Percentiles rank a stretch among this genome's conserved stretches.
phyloP scores from a whole-genome alignment of 2,113 vertebrate species.

The Upupa epops region DNA sequence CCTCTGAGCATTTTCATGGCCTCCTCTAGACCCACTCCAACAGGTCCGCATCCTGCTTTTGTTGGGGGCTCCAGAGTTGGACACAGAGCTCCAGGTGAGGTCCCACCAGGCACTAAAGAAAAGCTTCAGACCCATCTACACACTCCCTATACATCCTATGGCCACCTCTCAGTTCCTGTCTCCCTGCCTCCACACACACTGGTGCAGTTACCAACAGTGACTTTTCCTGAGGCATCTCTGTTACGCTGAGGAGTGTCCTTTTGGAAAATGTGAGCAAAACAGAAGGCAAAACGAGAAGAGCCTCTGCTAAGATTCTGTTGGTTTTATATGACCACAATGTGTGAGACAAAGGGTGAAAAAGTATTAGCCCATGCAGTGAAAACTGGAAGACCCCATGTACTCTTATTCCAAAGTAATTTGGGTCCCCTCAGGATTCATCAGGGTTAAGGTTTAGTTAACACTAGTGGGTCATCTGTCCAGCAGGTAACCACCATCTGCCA shows the following conservation, averaged over 20 bases:
- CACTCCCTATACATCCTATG: background rate
- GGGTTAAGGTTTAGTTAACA: rapidly evolving
- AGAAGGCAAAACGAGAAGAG: background rate
- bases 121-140: background rate
- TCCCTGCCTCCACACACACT: background rate
- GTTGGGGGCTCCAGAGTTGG: no score
- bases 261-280: background rate
- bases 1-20: no score
- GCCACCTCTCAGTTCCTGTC: background rate
- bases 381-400: background rate
- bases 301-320: background rate
- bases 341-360: background rate
- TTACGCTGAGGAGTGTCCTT: background rate
- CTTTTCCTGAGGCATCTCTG: background rate
- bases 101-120: background rate
- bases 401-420: background rate
- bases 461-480: background rate
- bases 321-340: background rate
- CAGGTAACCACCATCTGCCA: background rate
- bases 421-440: background rate
- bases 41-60: no score
- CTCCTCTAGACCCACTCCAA: no score
- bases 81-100: no score
- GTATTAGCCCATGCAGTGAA: background rate
- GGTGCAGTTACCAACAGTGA: background rate